Evolutionary conservation across 2,888 invertebrate species (phyloP).

Genomic region (Xestia xanthographa): DNA sequence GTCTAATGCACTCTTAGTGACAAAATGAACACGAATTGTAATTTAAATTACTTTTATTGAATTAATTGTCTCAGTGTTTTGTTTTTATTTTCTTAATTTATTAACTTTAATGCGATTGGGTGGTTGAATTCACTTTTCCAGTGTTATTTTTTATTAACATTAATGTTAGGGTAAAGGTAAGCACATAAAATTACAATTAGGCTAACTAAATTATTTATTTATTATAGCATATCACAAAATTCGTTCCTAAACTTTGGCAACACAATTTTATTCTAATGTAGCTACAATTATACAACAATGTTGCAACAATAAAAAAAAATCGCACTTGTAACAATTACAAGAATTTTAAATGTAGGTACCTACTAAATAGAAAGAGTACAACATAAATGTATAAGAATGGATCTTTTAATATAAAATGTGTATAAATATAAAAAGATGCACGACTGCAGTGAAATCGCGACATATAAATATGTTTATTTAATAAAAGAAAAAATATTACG

Average conservation of each 20-base stretch:
- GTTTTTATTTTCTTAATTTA: background rate
- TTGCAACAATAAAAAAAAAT: constrained; percentile 8
- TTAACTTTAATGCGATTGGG: background rate
- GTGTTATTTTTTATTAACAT: constrained; percentile 16
- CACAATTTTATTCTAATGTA: constrained; percentile 19
- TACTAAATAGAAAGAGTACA: constrained; percentile 30
- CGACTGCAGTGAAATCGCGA: constrained; percentile 34
- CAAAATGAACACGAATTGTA: background rate
- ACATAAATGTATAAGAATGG: background rate
- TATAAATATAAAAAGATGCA: constrained; percentile 8
- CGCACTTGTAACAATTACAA: constrained; percentile 1
- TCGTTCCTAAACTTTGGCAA: constrained; percentile 29
- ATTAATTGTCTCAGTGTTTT: background rate
- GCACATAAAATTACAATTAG: constrained; percentile 10
- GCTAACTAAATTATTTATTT: constrained; percentile 33
- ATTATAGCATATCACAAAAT: constrained; percentile 1
- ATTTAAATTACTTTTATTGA: background rate
- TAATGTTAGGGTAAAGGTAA: background rate
- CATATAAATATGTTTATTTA: constrained; percentile 22
- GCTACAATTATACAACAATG: background rate
- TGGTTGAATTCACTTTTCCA: constrained; percentile 7
- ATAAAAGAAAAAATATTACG: background rate
- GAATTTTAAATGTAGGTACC: background rate
- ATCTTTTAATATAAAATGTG: constrained; percentile 12
- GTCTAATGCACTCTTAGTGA: background rate